These are phyloP conservation scores for Acanthisitta chloris DNA, from an alignment of 2,113 vertebrate species.

Conservation along the genomic window DNA sequence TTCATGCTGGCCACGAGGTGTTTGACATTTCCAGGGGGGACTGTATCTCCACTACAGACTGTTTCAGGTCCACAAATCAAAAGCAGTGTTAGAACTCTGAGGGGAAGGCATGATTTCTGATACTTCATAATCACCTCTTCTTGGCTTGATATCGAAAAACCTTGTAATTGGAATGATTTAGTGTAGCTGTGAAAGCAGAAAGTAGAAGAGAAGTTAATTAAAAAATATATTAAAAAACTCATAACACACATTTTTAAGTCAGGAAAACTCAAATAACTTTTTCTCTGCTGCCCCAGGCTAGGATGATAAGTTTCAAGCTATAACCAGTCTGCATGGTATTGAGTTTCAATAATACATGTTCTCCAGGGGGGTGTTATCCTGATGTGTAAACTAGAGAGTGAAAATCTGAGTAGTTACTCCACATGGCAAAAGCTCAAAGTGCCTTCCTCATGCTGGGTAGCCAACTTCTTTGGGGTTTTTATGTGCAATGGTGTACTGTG, in stretches of 20 bases:
- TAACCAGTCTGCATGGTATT: constrained; percentile 15
- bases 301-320: constrained; percentile 27
- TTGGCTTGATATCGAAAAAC: constrained; percentile 54
- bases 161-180: constrained; percentile 56
- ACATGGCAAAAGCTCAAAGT: neutral
- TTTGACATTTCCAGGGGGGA: neutral
- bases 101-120: constrained; percentile 6
- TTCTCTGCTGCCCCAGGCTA: constrained; percentile 27
- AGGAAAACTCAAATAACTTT: constrained; percentile 39
- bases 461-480: neutral
- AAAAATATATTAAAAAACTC: constrained; percentile 66
- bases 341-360: constrained; percentile 51
- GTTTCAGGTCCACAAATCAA: constrained; percentile 15
- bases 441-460: neutral
- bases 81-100: neutral
- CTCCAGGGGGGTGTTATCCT: constrained; percentile 11
- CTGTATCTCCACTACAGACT: neutral
- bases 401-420: constrained; percentile 20
- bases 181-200: constrained; percentile 53
- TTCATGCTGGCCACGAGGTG: neutral
- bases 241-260: constrained; percentile 48
- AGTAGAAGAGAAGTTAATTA: constrained; percentile 55
- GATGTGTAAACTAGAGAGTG: constrained; percentile 1
- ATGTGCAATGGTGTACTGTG: neutral
- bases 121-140: constrained; percentile 41